These are phyloP conservation scores for Eufriesea mexicana DNA, from an alignment of 1,140 invertebrate species.

Conservation along the genomic window DNA sequence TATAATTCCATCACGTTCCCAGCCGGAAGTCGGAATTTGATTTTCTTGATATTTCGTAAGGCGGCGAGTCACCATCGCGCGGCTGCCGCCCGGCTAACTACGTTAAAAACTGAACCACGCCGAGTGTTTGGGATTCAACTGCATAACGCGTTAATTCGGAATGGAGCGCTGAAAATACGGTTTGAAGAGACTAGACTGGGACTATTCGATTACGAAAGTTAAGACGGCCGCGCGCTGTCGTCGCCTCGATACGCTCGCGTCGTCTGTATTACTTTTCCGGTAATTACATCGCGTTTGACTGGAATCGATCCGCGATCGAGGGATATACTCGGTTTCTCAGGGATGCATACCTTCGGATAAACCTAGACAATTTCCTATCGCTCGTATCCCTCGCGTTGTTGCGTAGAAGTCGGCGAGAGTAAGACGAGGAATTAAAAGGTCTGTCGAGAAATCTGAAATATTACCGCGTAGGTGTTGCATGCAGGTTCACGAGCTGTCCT, in stretches of 20 bases:
- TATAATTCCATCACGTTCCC: constrained; percentile 62
- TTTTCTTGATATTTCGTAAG: constrained; percentile 55
- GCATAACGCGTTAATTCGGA: constrained; percentile 32
- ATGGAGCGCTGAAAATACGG: not conserved
- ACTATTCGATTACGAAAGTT: constrained; percentile 20
- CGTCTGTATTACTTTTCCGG: not conserved
- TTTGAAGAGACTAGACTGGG: no score
- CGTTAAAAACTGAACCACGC: constrained; percentile 52
- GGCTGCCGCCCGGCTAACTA: constrained; percentile 30
- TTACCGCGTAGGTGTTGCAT: constrained; percentile 13
- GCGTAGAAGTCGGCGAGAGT: no score
- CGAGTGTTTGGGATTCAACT: constrained; percentile 10
- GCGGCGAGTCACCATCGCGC: constrained; percentile 19
- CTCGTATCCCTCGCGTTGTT: no score
- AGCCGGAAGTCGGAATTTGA: constrained; percentile 44
- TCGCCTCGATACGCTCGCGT: not conserved
- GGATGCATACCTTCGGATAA: no score
- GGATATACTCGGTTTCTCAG: no score
- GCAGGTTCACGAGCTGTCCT: constrained; percentile 13
- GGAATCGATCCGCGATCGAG: not conserved
- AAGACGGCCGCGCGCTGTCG: not conserved
- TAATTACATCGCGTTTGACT: not conserved
- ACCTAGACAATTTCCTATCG: no score
- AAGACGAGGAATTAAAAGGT: constrained; percentile 12
- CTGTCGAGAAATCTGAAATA: constrained; percentile 17